Evolutionary conservation across 2,113 vertebrate genomes (phyloP).

Genomic region (Leptobrachium ailaonicum): DNA sequence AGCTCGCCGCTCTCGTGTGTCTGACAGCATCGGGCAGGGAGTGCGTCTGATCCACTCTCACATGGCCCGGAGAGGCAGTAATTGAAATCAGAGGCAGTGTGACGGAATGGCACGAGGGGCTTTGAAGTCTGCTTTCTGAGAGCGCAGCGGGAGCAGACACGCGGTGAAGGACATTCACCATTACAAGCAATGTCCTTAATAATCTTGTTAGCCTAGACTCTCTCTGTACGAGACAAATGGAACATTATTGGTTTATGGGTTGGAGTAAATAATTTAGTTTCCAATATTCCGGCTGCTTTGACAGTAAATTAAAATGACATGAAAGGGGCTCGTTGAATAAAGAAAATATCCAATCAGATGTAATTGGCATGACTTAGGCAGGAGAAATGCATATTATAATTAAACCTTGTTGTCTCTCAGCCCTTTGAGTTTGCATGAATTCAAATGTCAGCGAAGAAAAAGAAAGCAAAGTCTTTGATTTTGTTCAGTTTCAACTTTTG

Average conservation of each 20-base stretch:
- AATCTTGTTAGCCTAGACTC: conserved; percentile 94
- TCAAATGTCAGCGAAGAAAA: conserved; percentile 82
- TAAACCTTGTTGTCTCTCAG: conserved; percentile 94
- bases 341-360: conserved; percentile 99
- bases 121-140: conserved; percentile 86
- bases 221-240: conserved; percentile 92
- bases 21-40: conserved; percentile 40
- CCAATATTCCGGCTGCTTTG: conserved; percentile 93
- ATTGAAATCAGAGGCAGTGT: conserved; percentile 80
- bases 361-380: conserved; percentile 97
- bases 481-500: conserved; percentile 79
- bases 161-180: conserved; percentile 92
- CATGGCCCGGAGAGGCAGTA: conserved; percentile 60
- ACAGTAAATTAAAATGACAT: conserved; percentile 99
- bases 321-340: conserved; percentile 98
- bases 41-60: conserved; percentile 47
- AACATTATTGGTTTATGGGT: conserved; percentile 95
- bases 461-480: conserved; percentile 76
- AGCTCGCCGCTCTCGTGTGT: conserved; percentile 37
- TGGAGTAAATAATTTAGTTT: conserved; percentile 98
- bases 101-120: conserved; percentile 79
- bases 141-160: conserved; percentile 85
- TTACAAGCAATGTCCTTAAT: conserved; percentile 98
- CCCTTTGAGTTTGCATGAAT: conserved; percentile 87
- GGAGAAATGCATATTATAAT: conserved; percentile 97